These are phyloP conservation scores for Cactoblastis cactorum DNA, from an alignment of 2,888 invertebrate species.

Conservation along the genomic window DNA sequence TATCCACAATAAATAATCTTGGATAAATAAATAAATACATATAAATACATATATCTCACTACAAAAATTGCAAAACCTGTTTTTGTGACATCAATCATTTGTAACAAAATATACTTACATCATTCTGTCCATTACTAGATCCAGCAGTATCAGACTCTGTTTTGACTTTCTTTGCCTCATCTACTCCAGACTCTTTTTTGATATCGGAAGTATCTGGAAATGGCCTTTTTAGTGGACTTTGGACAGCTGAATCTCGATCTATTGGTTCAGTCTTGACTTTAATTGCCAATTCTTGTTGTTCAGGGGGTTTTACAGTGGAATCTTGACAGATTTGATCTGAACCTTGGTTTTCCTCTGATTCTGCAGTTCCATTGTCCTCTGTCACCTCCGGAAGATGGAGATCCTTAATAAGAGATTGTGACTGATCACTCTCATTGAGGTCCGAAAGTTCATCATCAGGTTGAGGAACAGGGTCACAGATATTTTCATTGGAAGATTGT, in stretches of 20 bases:
- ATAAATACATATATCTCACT: too few species aligned
- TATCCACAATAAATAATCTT: too few species aligned
- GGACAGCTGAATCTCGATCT: background rate
- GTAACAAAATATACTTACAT: conserved; percentile 13
- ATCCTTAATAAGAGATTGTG: background rate
- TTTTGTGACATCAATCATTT: too few species aligned
- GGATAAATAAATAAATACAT: too few species aligned
- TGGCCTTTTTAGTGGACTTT: background rate
- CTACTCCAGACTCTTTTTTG: conserved; percentile 7
- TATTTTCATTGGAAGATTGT: background rate
- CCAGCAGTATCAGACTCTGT: background rate
- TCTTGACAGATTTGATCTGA: background rate
- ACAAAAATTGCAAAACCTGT: too few species aligned
- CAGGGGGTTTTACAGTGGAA: background rate
- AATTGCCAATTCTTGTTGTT: background rate
- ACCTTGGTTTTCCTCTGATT: too few species aligned
- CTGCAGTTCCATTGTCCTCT: background rate
- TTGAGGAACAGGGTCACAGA: background rate
- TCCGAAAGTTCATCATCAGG: background rate
- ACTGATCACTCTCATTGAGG: background rate
- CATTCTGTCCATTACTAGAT: conserved; percentile 33
- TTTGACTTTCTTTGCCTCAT: background rate
- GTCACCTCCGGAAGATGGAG: background rate
- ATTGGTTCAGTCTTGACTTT: background rate
- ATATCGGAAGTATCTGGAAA: conserved; percentile 6